Conservation (phyloP, 2,888 invertebrate genomes). For the Scotopteryx bipunctaria region DNA sequence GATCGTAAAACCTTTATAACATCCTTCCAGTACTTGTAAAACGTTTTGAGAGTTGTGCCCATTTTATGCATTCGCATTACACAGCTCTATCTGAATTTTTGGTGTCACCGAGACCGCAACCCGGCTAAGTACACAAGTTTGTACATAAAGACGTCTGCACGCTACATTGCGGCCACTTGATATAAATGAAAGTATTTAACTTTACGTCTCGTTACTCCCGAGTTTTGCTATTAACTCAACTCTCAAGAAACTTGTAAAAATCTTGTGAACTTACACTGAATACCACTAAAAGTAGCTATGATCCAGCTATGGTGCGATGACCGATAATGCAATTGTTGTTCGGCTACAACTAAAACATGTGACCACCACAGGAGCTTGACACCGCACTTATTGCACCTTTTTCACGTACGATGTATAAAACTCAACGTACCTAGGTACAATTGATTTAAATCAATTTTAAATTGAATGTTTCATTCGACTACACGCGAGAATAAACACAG, state of each 20-base stretch:
- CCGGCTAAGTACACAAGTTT: conserved; percentile 52
- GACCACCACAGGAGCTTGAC: too few species aligned
- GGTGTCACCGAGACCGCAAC: conserved; percentile 48
- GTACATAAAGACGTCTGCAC: conserved; percentile 57
- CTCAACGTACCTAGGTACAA: conserved; percentile 2
- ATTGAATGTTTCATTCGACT: conserved; percentile 12
- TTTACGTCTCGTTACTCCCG: conserved; percentile 53
- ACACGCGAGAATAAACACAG: conserved; percentile 5
- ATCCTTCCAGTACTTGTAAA: conserved; percentile 83
- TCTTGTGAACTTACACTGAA: conserved; percentile 5
- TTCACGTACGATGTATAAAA: background rate
- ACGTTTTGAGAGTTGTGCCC: conserved; percentile 73
- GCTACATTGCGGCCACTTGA: conserved; percentile 42
- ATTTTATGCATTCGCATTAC: conserved; percentile 73
- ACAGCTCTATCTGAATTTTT: conserved; percentile 59
- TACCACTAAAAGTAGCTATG: background rate
- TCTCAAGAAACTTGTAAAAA: conserved; percentile 27
- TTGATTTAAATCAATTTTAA: conserved; percentile 14
- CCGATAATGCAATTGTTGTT: too few species aligned
- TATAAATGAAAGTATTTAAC: conserved; percentile 55
- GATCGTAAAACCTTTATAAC: conserved; percentile 82
- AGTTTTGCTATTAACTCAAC: conserved; percentile 33
- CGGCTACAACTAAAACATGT: too few species aligned
- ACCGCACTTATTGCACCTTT: background rate
- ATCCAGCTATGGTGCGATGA: background rate